phyloP scores from a whole-genome alignment of 2,113 vertebrate genomes.

The Cololabis saira region DNA sequence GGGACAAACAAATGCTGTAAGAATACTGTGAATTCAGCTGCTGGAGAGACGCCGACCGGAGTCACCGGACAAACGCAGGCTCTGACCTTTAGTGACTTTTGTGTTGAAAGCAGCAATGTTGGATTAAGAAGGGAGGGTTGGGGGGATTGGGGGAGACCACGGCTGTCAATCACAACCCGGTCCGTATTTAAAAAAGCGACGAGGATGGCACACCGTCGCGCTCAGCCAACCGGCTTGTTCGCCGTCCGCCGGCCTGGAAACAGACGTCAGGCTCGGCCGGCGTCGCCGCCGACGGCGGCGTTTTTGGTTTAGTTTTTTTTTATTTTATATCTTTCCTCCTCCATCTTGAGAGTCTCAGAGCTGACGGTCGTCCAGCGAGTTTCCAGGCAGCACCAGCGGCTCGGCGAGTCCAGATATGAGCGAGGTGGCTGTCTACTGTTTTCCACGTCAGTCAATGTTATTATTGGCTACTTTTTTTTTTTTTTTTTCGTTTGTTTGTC shows the following conservation, averaged over 20 bases:
- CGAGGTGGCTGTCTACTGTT: constrained; percentile 73
- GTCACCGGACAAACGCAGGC: constrained; percentile 38
- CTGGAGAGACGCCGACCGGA: constrained; percentile 35
- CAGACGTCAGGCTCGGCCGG: not conserved
- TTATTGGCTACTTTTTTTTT: constrained; percentile 71
- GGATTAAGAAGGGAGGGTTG: too few relatives aligned
- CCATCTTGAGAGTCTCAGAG: constrained; percentile 33
- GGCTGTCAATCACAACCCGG: constrained; percentile 19
- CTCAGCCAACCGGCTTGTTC: constrained; percentile 34
- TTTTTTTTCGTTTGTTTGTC: constrained; percentile 48
- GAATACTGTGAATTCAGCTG: constrained; percentile 80
- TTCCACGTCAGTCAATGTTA: constrained; percentile 70
- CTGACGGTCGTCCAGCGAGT: not conserved
- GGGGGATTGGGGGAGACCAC: constrained; percentile 8
- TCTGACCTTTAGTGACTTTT: constrained; percentile 71
- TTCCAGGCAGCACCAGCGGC: not conserved
- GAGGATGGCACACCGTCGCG: constrained; percentile 48
- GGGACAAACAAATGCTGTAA: constrained; percentile 62
- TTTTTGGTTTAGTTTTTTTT: not conserved
- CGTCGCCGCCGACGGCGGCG: constrained; percentile 5
- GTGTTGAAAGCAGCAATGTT: constrained; percentile 40
- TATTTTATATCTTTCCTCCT: constrained; percentile 23
- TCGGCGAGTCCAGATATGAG: constrained; percentile 33
- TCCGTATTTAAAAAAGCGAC: constrained; percentile 33
- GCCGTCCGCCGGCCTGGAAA: constrained; percentile 18